Percentiles rank a stretch among this genome's conserved stretches.
Evolutionary conservation across 2,888 invertebrate genomes (phyloP).

Genomic region (Lepidochitona cinerea): DNA sequence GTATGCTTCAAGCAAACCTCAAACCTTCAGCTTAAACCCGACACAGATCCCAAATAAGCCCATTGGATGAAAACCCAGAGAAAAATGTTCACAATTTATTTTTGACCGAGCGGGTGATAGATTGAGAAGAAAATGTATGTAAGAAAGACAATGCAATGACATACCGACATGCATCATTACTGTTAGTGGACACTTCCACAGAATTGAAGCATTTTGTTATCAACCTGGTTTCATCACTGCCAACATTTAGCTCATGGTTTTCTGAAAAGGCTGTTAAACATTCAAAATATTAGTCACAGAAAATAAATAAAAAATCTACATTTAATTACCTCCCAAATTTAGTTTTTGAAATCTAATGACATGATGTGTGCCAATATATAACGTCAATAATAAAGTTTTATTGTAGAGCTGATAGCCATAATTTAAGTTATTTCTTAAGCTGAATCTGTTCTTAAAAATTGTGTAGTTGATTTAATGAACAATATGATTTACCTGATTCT

Average conservation of each 20-base stretch:
- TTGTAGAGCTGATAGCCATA: not conserved
- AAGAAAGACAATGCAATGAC: no score
- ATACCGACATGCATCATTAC: conserved; percentile 60
- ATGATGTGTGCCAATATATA: not conserved
- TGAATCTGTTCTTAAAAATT: not conserved
- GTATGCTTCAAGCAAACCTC: no score
- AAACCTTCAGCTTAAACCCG: no score
- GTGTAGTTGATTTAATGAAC: not conserved
- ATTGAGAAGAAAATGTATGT: no score
- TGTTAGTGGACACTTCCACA: conserved; percentile 66
- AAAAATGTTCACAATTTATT: no score
- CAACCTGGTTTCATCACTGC: conserved; percentile 54
- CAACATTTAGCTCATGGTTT: not conserved
- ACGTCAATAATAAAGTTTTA: no score
- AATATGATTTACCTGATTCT: conserved; percentile 49
- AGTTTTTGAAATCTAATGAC: not conserved
- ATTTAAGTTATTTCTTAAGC: not conserved
- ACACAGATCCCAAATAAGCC: no score
- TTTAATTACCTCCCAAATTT: no score
- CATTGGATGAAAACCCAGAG: no score
- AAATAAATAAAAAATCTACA: no score
- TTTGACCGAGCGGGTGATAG: no score
- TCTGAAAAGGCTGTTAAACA: not conserved
- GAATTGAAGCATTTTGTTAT: conserved; percentile 60
- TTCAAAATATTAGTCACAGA: no score